Percentiles rank a stretch among this genome's conserved stretches.
phyloP scores from a whole-genome alignment of 2,113 vertebrate species.

The Lepus timidus region DNA sequence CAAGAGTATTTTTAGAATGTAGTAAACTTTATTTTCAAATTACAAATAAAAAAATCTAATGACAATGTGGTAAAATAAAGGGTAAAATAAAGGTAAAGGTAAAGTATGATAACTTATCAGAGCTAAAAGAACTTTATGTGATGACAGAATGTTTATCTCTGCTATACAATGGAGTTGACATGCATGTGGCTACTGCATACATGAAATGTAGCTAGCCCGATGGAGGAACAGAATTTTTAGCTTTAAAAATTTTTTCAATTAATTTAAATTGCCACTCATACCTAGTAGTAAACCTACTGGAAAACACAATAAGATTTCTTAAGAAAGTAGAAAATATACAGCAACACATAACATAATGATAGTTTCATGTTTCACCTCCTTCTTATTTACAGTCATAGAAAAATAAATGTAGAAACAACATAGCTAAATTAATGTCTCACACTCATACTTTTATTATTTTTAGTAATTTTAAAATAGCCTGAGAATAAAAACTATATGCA shows the following conservation, averaged over 20 bases:
- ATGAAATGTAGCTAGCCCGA: conserved; percentile 30
- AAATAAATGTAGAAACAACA: conserved; percentile 25
- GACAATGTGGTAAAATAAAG: conserved; percentile 44
- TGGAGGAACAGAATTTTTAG: neutral
- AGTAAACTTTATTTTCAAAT: conserved; percentile 62
- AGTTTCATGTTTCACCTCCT: conserved; percentile 8
- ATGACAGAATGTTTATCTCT: neutral
- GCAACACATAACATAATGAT: conserved; percentile 9
- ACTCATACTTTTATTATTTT: conserved; percentile 2
- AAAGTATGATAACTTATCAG: neutral
- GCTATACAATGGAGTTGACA: neutral
- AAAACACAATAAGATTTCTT: conserved; percentile 1
- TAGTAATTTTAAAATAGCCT: conserved; percentile 41
- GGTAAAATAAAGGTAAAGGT: neutral
- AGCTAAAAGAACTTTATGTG: conserved; percentile 7
- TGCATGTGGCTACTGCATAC: neutral
- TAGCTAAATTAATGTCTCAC: conserved; percentile 52
- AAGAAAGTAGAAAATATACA: neutral
- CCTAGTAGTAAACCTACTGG: neutral
- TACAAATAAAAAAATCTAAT: conserved; percentile 43
- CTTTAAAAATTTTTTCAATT: neutral
- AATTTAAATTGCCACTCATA: conserved; percentile 35
- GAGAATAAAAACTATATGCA: neutral
- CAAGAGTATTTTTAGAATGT: conserved; percentile 25
- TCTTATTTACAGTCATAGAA: conserved; percentile 38